Evolutionary conservation across 2,113 vertebrate genomes (phyloP), one percentile per base, ranked within the genome.

Genomic region (Natator depressus): DNA sequence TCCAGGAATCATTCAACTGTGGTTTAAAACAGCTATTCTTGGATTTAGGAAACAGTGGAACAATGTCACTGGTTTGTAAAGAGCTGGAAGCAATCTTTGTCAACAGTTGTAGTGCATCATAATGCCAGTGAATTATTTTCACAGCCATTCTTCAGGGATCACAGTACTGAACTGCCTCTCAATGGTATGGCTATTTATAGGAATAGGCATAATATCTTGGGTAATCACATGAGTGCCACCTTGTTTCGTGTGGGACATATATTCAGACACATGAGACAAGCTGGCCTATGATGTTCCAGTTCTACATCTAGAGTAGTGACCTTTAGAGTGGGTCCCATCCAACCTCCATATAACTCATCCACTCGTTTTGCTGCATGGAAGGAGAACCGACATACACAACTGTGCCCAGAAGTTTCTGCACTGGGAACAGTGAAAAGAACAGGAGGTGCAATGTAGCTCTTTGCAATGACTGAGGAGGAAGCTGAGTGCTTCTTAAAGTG

Each of bases 121-220:
- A 89, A 91, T 35, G 31, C 31, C 14, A 65, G 89, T 53, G 2
- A 80, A 31, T 89, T 50, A 8, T 92, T 84, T 95, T 84, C 75
- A 49, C 25, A 10, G 50, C 72, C 38, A 1, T 10, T 0, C 42
- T 53, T 84, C 72, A 84, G 25, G 79, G 42, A 84, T 25, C 50
- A 87, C 42, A 20, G 87, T 10, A 17, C n/a, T 46, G 0, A 0
- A 78, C 69, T 31, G 13, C 29, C 29, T 65, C 31, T 31, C 59
- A 65, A 35, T 65, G 14, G 59, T 8, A 35, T 35, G 59, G 59
- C 29, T 35, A 29, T 65, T 65, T 65, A 65, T 31, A 65, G 59
- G 59, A 65, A 31, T 65, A 31, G 3, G 31, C 59, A 35, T 59
- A 25, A 57, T 59, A 31, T 42, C 20, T 75, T 42, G 69, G 38